Percentiles rank a stretch among this genome's conserved stretches.
Evolutionary conservation across 1,140 invertebrate species (phyloP).

Genomic region (Pseudomyrmex concolor): DNA sequence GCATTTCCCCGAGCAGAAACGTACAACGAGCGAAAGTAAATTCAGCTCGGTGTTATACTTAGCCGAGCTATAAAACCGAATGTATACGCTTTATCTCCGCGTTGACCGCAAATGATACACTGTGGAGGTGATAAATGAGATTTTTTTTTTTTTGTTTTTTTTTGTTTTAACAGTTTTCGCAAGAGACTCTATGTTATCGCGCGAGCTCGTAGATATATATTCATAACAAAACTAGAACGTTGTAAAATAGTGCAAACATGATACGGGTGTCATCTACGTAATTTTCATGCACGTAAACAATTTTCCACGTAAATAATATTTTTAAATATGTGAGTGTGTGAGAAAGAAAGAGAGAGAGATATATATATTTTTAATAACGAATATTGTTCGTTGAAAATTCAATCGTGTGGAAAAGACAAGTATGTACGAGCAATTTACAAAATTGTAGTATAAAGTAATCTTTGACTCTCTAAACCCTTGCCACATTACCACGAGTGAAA

Average conservation of each 20-base stretch:
- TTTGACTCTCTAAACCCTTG: too few species aligned
- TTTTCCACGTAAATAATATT: constrained; percentile 1
- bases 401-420: too few species aligned
- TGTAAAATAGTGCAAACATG: background rate
- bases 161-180: background rate
- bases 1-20: constrained; percentile 5
- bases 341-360: too few species aligned
- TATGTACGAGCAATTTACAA: too few species aligned
- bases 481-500: too few species aligned
- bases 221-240: background rate
- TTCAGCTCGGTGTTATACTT: background rate
- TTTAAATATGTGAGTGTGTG: background rate
- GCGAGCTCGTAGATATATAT: background rate
- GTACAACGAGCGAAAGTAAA: constrained; percentile 21
- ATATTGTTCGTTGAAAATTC: too few species aligned
- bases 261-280: background rate
- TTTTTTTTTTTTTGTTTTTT: background rate
- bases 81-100: background rate
- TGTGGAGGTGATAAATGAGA: background rate
- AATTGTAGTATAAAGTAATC: too few species aligned
- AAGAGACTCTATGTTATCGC: background rate
- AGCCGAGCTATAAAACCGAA: background rate
- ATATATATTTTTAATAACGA: too few species aligned
- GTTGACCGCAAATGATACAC: background rate
- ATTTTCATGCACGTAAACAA: background rate